phyloP scores from a whole-genome alignment of 2,113 vertebrate genomes.

The Elephantulus edwardii region DNA sequence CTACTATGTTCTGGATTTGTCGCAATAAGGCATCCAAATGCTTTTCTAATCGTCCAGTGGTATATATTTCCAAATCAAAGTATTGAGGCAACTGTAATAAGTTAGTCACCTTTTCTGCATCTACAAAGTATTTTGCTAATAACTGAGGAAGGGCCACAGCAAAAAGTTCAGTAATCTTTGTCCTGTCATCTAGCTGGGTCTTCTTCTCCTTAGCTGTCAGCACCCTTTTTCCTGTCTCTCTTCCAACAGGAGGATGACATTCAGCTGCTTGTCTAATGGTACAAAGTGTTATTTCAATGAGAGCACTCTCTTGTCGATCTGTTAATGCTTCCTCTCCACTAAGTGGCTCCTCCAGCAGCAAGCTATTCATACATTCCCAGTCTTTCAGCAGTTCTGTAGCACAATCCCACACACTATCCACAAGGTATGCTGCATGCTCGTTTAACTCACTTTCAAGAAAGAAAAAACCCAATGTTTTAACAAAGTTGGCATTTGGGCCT shows the following conservation, averaged over 20 bases:
- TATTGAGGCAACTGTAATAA: constrained; percentile 96
- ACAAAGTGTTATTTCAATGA: constrained; percentile 99
- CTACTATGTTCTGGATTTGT: constrained; percentile 97
- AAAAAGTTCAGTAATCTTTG: constrained; percentile 97
- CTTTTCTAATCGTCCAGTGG: constrained; percentile 98
- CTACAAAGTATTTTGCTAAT: constrained; percentile 96
- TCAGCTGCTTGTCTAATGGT: constrained; percentile 98
- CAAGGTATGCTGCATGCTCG: constrained; percentile 98
- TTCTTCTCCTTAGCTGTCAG: constrained; percentile 99
- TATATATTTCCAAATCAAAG: constrained; percentile 99
- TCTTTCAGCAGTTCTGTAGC: constrained; percentile 98
- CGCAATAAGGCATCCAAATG: constrained; percentile 97
- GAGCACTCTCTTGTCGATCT: constrained; percentile 96
- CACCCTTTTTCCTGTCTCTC: constrained; percentile 97
- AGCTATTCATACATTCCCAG: constrained; percentile 99
- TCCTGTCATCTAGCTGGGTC: constrained; percentile 96
- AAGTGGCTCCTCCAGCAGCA: constrained; percentile 95
- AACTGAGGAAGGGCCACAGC: constrained; percentile 96
- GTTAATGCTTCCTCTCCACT: constrained; percentile 98
- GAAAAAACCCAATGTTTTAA: constrained; percentile 99
- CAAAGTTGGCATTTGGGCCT: constrained; percentile 97
- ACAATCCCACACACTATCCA: constrained; percentile 99
- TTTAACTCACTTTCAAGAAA: constrained; percentile 99
- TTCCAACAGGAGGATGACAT: constrained; percentile 97
- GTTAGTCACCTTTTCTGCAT: constrained; percentile 98